Evolutionary conservation across 2,113 vertebrate species (phyloP).

Genomic region (Chloropsis hardwickii): DNA sequence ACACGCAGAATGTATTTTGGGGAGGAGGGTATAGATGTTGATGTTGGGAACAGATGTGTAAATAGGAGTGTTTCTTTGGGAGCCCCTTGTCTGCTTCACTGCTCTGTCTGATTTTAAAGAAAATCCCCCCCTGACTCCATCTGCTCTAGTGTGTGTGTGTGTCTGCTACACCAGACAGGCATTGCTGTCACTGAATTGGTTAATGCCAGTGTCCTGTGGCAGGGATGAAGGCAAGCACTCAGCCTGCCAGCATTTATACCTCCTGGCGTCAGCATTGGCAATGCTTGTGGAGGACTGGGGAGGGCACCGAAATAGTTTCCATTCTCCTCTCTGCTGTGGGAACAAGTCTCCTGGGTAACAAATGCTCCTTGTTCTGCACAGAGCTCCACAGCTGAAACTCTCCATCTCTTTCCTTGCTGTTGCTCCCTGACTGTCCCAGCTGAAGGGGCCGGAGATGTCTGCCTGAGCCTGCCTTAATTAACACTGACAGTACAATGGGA

Average conservation of each 20-base stretch:
- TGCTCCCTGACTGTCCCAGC: not conserved
- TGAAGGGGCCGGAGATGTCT: not conserved
- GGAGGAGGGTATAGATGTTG: not conserved
- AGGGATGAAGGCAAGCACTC: not conserved
- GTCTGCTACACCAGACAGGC: not conserved
- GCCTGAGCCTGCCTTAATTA: conserved; percentile 28
- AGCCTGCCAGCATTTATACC: conserved; percentile 37
- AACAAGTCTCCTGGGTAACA: conserved; percentile 53
- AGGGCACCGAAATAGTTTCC: conserved; percentile 54
- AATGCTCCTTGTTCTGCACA: conserved; percentile 48
- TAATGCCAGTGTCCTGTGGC: not conserved
- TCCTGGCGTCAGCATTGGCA: conserved; percentile 45
- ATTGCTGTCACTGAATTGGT: not conserved
- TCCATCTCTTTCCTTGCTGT: not conserved
- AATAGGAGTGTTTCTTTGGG: not conserved
- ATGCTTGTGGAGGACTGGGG: not conserved
- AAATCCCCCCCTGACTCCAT: not conserved
- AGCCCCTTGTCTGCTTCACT: not conserved
- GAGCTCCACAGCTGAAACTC: conserved; percentile 8
- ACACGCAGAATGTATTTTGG: fast-evolving
- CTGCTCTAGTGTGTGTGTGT: not conserved
- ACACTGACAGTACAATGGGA: not conserved
- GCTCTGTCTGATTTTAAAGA: not conserved
- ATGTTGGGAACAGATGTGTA: not conserved
- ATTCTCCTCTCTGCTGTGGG: conserved; percentile 59